Evolutionary conservation across 2,888 invertebrate genomes (phyloP).

Genomic region (Drosophila stalkeri): DNA sequence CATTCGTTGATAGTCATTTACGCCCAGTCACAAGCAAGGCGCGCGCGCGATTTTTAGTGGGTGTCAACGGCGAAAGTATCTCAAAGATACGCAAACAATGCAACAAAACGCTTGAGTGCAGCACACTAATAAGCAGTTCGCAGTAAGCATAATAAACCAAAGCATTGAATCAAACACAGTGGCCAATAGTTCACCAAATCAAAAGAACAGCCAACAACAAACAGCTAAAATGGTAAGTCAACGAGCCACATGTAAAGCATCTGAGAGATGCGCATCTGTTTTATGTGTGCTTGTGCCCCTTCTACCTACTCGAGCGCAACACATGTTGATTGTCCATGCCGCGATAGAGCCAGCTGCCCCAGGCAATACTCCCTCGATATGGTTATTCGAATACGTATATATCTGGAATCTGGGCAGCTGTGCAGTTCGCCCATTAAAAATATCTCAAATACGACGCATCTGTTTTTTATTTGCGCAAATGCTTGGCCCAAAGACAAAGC

Average conservation of each 20-base stretch:
- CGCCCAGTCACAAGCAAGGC: slow-evolving; percentile 19
- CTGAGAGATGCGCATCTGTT: slow-evolving; percentile 50
- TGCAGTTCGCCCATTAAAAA: slow-evolving; percentile 33
- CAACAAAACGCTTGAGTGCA: slow-evolving; percentile 36
- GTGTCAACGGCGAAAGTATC: slow-evolving; percentile 52
- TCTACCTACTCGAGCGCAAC: slow-evolving; percentile 49
- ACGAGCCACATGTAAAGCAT: slow-evolving; percentile 45
- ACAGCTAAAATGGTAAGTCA: slow-evolving; percentile 62
- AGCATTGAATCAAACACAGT: slow-evolving; percentile 1
- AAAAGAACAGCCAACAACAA: not conserved
- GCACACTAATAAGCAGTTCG: not conserved
- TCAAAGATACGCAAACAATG: slow-evolving; percentile 51
- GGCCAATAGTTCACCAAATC: slow-evolving; percentile 7
- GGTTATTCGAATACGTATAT: slow-evolving; percentile 2
- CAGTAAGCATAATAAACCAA: slow-evolving; percentile 17
- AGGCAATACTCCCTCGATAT: slow-evolving; percentile 45
- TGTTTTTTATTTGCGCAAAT: slow-evolving; percentile 75
- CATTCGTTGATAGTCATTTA: slow-evolving; percentile 41
- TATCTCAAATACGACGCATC: slow-evolving; percentile 58
- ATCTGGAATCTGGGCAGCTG: slow-evolving; percentile 54
- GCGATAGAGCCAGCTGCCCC: slow-evolving; percentile 66
- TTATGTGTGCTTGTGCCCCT: slow-evolving; percentile 9
- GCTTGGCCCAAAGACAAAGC: slow-evolving; percentile 47
- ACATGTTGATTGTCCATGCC: slow-evolving; percentile 74
- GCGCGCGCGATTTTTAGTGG: slow-evolving; percentile 43